A percentile compares a stretch with the other conserved stretches of the same genome.
phyloP scores from a whole-genome alignment of 1,140 invertebrate genomes.

The Cyclargus thomasi region DNA sequence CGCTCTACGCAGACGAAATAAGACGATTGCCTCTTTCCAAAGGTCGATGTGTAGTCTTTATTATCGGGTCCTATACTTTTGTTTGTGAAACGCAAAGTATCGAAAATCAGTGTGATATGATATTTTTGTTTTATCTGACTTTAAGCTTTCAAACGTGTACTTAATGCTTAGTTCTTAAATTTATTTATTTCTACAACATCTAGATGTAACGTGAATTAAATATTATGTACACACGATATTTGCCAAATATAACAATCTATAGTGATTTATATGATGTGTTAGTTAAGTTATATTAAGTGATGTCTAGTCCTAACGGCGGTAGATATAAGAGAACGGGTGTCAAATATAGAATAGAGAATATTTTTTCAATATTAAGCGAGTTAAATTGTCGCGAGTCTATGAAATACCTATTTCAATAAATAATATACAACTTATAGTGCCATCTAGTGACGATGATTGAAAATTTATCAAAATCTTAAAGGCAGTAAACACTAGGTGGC shows the following conservation, averaged over 20 bases:
- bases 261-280: slow-evolving; percentile 15
- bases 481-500: background rate
- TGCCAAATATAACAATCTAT: slow-evolving; percentile 7
- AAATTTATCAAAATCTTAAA: background rate
- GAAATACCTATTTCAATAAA: background rate
- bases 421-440: no score
- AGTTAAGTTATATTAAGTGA: slow-evolving; percentile 8
- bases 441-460: background rate
- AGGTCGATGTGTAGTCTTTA: no score
- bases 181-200: background rate
- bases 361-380: slow-evolving; percentile 6
- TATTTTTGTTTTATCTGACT: background rate
- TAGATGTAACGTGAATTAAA: background rate
- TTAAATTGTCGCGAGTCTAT: background rate
- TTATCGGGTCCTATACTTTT: no score
- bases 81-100: background rate
- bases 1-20: no score
- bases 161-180: background rate
- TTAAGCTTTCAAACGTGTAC: background rate
- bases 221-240: slow-evolving; percentile 1
- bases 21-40: no score
- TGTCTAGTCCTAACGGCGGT: slow-evolving; percentile 10
- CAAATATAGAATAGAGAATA: slow-evolving; percentile 9
- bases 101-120: background rate
- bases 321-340: slow-evolving; percentile 14